Conservation (phyloP, 2,113 vertebrate species). For the Lamprologus lemairii region DNA sequence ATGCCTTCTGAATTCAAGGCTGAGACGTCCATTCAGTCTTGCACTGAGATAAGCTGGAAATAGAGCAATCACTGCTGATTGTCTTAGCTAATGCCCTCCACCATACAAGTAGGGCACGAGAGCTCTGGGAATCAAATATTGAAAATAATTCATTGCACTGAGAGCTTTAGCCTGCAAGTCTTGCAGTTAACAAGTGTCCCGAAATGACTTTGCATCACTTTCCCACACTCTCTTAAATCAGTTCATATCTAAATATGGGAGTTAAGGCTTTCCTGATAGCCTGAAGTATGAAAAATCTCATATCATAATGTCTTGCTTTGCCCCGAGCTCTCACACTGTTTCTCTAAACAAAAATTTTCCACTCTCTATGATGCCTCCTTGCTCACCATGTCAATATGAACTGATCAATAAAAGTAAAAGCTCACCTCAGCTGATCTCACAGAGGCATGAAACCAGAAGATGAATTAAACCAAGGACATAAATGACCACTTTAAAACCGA, state of each 20-base stretch:
- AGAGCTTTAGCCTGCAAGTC: constrained; percentile 11
- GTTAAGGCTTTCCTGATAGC: background rate
- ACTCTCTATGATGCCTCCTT: background rate
- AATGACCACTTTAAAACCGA: background rate
- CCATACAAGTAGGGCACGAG: constrained; percentile 41
- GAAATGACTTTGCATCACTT: constrained; percentile 25
- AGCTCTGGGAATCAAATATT: constrained; percentile 46
- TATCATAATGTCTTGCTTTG: background rate
- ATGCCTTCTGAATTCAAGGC: constrained; percentile 3
- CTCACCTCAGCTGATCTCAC: background rate
- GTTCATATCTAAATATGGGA: constrained; percentile 6
- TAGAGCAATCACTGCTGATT: constrained; percentile 22
- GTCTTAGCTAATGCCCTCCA: constrained; percentile 40
- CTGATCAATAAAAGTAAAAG: background rate
- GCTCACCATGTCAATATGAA: background rate
- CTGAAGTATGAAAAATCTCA: background rate
- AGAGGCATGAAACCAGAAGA: background rate
- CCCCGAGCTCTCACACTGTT: background rate
- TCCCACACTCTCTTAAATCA: constrained; percentile 4
- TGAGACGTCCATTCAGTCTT: background rate
- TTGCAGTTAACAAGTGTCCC: constrained; percentile 24
- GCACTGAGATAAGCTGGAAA: constrained; percentile 25
- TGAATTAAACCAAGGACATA: background rate
- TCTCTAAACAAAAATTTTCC: background rate
- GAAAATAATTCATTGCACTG: constrained; percentile 40